phyloP scores from a whole-genome alignment of 1,140 invertebrate species.

The Drosophila suzukii region DNA sequence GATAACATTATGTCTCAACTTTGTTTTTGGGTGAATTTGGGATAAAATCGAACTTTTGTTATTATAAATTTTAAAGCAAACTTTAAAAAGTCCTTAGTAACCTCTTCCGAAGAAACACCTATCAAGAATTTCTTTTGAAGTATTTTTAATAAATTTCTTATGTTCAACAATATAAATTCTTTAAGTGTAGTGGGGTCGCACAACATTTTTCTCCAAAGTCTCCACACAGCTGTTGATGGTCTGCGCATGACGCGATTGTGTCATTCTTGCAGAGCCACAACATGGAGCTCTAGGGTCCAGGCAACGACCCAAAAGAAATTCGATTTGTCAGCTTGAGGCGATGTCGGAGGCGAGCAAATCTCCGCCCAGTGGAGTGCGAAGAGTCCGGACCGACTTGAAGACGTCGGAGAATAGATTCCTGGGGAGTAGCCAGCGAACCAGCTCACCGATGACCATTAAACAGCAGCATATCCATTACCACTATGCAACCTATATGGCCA shows the following conservation, averaged over 20 bases:
- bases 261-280: slow-evolving; percentile 56
- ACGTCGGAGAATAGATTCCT: slow-evolving; percentile 80
- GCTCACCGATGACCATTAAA: slow-evolving; percentile 67
- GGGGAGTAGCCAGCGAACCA: slow-evolving; percentile 33
- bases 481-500: slow-evolving; percentile 46
- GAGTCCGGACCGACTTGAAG: slow-evolving; percentile 81
- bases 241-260: slow-evolving; percentile 83
- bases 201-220: slow-evolving; percentile 43
- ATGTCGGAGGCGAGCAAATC: slow-evolving; percentile 31
- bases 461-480: slow-evolving; percentile 39
- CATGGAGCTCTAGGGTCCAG: slow-evolving; percentile 11
- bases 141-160: background rate
- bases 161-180: background rate
- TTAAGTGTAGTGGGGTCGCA: slow-evolving; percentile 16
- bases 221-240: slow-evolving; percentile 63
- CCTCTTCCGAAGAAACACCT: background rate
- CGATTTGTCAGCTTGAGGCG: slow-evolving; percentile 32
- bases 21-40: too few relatives aligned
- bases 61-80: too few relatives aligned
- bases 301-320: slow-evolving; percentile 32
- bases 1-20: too few relatives aligned
- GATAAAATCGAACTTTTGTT: too few relatives aligned
- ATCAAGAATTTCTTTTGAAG: background rate
- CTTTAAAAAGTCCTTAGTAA: too few relatives aligned
- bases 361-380: slow-evolving; percentile 85